phyloP scores from a whole-genome alignment of 2,797 vertebrate genomes.

The Lacerta bilineata region DNA sequence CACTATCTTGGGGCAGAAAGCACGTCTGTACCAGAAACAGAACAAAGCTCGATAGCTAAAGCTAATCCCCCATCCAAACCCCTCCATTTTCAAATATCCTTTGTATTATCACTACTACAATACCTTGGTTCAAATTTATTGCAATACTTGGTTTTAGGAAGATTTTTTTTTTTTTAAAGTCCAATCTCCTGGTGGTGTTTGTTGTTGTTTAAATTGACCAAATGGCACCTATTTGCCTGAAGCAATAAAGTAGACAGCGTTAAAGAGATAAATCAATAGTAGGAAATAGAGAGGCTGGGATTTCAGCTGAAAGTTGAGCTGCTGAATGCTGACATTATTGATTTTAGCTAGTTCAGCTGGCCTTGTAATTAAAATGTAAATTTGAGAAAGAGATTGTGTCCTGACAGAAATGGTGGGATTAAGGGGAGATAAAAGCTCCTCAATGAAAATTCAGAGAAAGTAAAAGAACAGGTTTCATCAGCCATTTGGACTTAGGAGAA shows the following conservation, averaged over 20 bases:
- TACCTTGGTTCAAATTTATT: conserved; percentile 35
- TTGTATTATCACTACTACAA: background rate
- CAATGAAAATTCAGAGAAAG: conserved; percentile 81
- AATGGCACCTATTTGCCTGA: conserved; percentile 87
- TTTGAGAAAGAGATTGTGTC: conserved; percentile 98
- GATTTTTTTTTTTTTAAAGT: conserved; percentile 64
- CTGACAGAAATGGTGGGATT: conserved; percentile 96
- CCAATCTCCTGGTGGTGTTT: conserved; percentile 50
- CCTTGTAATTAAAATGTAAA: conserved; percentile 99
- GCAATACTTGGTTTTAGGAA: conserved; percentile 45
- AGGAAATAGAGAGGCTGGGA: conserved; percentile 84
- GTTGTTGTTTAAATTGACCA: conserved; percentile 85
- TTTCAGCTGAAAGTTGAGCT: conserved; percentile 79
- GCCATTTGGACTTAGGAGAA: conserved; percentile 73
- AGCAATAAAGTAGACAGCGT: conserved; percentile 84
- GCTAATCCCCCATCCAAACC: conserved; percentile 22
- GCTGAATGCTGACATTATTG: conserved; percentile 90
- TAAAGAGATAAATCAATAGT: conserved; percentile 88
- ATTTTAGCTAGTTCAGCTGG: conserved; percentile 95
- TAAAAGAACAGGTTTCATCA: conserved; percentile 69
- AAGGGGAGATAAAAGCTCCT: conserved; percentile 92
- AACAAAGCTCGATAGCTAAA: background rate
- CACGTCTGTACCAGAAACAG: background rate
- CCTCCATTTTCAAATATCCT: background rate
- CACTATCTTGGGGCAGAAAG: background rate